Conservation (phyloP, 1,140 invertebrate species). For the Paramacrobiotus metropolitanus region DNA sequence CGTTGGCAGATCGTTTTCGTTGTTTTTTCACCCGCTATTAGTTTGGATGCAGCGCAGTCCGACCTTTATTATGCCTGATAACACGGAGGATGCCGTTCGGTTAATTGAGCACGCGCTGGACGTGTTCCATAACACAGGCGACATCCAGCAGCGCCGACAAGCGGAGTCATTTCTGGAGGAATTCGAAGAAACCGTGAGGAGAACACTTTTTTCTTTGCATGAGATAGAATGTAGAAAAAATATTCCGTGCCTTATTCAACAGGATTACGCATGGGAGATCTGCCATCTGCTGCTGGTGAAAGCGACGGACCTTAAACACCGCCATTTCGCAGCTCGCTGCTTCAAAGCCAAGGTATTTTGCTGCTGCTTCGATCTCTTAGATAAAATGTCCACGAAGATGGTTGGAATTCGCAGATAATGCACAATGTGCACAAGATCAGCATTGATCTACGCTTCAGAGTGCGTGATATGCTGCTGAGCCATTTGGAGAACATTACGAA, state of each 20-base stretch:
- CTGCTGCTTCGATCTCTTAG: too few relatives aligned
- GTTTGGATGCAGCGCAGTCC: too few relatives aligned
- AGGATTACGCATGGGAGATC: background rate
- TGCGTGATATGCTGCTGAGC: background rate
- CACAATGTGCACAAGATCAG: background rate
- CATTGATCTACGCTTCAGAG: background rate
- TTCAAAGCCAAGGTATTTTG: background rate
- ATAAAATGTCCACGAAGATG: too few relatives aligned
- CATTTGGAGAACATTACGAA: background rate
- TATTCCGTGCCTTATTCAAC: background rate
- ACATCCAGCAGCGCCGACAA: background rate
- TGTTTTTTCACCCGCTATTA: too few relatives aligned
- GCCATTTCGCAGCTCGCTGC: background rate
- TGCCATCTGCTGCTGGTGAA: background rate
- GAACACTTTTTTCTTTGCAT: background rate
- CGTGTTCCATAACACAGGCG: background rate
- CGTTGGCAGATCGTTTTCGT: too few relatives aligned
- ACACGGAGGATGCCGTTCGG: too few relatives aligned
- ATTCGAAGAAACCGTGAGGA: background rate
- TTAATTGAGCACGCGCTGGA: background rate
- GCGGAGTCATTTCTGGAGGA: background rate
- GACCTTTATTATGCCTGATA: too few relatives aligned
- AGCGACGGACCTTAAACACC: background rate
- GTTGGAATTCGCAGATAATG: background rate
- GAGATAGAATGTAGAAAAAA: background rate